phyloP scores from a whole-genome alignment of 2,797 vertebrate species.

The Enoplosus armatus region DNA sequence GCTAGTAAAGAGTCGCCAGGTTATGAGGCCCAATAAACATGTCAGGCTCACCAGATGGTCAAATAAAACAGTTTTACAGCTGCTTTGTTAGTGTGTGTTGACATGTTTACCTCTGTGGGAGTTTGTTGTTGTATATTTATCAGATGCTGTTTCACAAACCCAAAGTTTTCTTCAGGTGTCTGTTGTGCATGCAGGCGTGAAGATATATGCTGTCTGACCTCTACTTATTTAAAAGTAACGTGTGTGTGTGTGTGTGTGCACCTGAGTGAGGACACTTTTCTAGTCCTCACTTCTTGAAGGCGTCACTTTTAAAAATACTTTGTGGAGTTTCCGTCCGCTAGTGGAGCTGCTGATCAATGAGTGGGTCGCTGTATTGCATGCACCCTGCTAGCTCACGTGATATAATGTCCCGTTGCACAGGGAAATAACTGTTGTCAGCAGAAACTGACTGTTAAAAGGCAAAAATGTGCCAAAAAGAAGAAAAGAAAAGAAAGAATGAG shows the following conservation, averaged over 20 bases:
- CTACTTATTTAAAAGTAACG: constrained; percentile 21
- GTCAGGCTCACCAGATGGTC: constrained; percentile 72
- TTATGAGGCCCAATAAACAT: constrained; percentile 71
- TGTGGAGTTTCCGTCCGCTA: not conserved
- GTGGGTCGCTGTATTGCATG: not conserved
- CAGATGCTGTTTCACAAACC: constrained; percentile 21
- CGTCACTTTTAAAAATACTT: not conserved
- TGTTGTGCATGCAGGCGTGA: constrained; percentile 55
- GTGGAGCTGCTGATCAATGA: not conserved
- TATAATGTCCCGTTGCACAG: not conserved
- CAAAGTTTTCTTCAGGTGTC: constrained; percentile 51
- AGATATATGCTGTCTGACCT: constrained; percentile 35
- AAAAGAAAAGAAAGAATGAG: not conserved
- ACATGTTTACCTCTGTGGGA: constrained; percentile 62
- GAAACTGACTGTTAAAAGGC: not conserved
- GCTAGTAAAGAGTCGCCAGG: constrained; percentile 57
- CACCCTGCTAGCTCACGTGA: not conserved
- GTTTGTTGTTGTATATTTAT: constrained; percentile 48
- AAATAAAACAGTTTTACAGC: constrained; percentile 70
- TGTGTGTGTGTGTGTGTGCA: not conserved
- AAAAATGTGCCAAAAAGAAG: not conserved
- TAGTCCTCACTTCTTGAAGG: not conserved
- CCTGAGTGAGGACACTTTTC: not conserved
- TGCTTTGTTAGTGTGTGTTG: constrained; percentile 62
- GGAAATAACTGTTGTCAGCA: not conserved